Conservation (phyloP, 2,113 vertebrate species). For the Oxyura jamaicensis region DNA sequence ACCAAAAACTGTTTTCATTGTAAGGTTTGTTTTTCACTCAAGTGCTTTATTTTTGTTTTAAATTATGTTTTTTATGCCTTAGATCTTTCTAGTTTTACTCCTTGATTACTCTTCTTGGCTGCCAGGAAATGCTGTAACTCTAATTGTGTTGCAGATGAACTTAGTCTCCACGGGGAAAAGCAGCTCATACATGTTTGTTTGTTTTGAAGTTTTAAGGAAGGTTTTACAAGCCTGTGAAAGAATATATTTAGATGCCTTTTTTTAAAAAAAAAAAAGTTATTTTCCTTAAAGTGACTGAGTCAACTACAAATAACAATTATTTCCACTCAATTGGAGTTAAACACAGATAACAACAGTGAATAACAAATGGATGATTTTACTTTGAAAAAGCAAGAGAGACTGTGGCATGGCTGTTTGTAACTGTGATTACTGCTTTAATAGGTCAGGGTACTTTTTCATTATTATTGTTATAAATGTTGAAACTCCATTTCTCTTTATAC, state of each 20-base stretch:
- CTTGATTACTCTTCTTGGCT: conserved; percentile 5
- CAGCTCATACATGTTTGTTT: background rate
- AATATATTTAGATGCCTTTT: background rate
- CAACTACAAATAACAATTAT: background rate
- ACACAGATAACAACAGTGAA: background rate
- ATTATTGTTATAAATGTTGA: background rate
- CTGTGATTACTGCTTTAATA: background rate
- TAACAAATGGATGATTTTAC: background rate
- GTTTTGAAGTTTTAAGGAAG: background rate
- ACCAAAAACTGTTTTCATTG: background rate
- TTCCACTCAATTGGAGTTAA: background rate
- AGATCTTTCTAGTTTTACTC: background rate
- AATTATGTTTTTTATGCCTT: background rate
- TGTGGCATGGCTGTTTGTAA: background rate
- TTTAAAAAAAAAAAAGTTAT: background rate
- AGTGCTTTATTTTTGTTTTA: background rate
- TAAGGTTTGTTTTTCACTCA: background rate
- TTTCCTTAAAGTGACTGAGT: background rate
- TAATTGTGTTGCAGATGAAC: background rate
- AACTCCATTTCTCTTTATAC: background rate
- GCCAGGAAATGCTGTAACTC: background rate
- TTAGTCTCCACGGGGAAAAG: background rate
- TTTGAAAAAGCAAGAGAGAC: background rate
- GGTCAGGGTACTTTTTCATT: background rate
- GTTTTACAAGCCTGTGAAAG: background rate